Evolutionary conservation across 2,888 invertebrate species (phyloP).

Genomic region (Cheilosia grossa): DNA sequence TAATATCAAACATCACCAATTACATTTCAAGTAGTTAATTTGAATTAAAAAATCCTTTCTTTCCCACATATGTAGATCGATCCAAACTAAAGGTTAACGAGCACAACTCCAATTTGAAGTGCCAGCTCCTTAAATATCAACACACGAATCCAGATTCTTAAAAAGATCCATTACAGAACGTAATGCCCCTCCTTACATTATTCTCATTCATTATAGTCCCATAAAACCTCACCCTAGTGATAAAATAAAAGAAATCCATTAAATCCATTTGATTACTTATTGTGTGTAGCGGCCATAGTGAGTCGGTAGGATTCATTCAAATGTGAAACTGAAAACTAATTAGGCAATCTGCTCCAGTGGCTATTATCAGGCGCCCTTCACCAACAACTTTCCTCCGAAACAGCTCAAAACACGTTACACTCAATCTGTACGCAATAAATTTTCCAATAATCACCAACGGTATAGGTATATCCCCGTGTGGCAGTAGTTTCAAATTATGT

Average conservation of each 20-base stretch:
- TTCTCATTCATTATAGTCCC: background rate
- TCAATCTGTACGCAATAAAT: constrained; percentile 55
- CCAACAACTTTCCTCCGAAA: background rate
- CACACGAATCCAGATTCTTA: background rate
- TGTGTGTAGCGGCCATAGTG: background rate
- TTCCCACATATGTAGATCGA: too few relatives aligned
- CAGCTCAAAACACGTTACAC: constrained; percentile 41
- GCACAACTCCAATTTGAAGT: background rate
- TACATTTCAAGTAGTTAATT: too few relatives aligned
- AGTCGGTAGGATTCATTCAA: background rate
- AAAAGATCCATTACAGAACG: background rate
- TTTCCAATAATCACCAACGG: constrained; percentile 44
- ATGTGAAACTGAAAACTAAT: constrained; percentile 6
- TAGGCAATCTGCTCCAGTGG: background rate
- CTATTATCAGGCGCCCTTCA: background rate
- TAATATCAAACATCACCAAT: too few relatives aligned
- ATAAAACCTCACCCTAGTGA: background rate
- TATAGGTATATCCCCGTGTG: constrained; percentile 3
- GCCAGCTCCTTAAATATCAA: background rate
- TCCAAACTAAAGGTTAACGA: too few relatives aligned
- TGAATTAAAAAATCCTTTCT: too few relatives aligned
- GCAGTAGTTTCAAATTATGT: constrained; percentile 49
- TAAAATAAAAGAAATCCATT: constrained; percentile 4
- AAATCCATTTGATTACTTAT: background rate
- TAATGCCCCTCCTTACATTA: background rate